These are phyloP conservation scores for Procavia capensis DNA, from an alignment of 2,113 vertebrate species.

Conservation along the genomic window DNA sequence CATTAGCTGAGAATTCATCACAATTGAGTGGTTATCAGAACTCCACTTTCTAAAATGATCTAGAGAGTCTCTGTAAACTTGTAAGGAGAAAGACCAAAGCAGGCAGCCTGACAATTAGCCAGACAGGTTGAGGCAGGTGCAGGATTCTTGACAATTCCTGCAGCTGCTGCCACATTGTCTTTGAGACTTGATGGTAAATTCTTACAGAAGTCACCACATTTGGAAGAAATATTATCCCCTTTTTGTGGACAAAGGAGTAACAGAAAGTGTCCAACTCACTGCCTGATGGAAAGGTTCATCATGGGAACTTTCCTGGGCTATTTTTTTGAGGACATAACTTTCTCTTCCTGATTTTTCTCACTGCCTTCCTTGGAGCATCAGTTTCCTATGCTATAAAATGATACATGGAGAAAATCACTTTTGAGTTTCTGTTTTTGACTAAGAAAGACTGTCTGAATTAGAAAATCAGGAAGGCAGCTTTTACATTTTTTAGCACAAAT, in stretches of 20 bases:
- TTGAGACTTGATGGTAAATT: not conserved
- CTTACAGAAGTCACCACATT: not conserved
- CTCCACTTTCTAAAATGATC: not conserved
- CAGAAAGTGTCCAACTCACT: not conserved
- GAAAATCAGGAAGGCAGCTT: not conserved
- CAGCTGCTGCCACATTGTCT: not conserved
- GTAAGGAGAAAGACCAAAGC: not conserved
- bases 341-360: not conserved
- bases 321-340: not conserved
- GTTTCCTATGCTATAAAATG: constrained; percentile 39
- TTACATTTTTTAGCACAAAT: constrained; percentile 7
- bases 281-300: not conserved
- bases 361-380: not conserved
- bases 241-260: not conserved
- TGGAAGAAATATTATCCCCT: not conserved
- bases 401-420: not conserved
- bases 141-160: not conserved
- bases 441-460: constrained; percentile 29
- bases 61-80: not conserved
- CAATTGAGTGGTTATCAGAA: not conserved
- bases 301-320: not conserved
- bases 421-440: not conserved
- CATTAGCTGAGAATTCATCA: not conserved
- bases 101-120: not conserved
- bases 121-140: not conserved